These are phyloP conservation scores for Byasa hedistus DNA, from an alignment of 2,888 invertebrate species.

Conservation along the genomic window DNA sequence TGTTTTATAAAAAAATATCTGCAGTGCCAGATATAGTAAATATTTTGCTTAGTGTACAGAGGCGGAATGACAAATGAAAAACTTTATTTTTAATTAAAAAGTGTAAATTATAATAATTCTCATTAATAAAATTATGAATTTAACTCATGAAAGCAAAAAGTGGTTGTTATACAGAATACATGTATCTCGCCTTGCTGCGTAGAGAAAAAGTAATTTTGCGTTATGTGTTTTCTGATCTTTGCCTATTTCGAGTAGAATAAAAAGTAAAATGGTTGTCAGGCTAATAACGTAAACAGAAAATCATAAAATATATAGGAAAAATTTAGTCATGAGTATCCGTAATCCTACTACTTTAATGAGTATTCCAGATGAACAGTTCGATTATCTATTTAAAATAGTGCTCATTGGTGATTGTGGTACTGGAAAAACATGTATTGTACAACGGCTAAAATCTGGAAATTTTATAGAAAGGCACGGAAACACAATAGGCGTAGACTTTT, in stretches of 20 bases:
- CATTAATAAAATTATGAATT: no score
- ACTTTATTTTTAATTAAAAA: no score
- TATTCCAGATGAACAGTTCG: conserved; percentile 90
- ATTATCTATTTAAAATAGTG: conserved; percentile 97
- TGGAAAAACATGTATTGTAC: conserved; percentile 96
- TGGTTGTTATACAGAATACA: no score
- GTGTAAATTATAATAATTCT: no score
- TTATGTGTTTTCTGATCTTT: not conserved
- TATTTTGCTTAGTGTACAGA: no score
- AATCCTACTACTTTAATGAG: conserved; percentile 89
- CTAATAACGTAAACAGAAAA: conserved; percentile 57
- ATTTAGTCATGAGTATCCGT: conserved; percentile 83
- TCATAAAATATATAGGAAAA: conserved; percentile 41
- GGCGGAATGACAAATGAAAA: no score
- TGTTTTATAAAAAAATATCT: no score
- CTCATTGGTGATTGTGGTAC: conserved; percentile 95
- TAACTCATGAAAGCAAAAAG: no score
- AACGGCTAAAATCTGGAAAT: conserved; percentile 96
- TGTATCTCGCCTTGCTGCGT: no score
- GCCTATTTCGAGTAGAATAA: not conserved
- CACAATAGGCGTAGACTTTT: conserved; percentile 98
- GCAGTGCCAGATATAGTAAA: no score
- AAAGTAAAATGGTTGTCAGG: conserved; percentile 40
- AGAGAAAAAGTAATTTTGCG: no score
- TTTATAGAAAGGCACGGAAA: conserved; percentile 97